Evolutionary conservation across 2,888 invertebrate genomes (phyloP).

Genomic region (Ectropis crepuscularia): DNA sequence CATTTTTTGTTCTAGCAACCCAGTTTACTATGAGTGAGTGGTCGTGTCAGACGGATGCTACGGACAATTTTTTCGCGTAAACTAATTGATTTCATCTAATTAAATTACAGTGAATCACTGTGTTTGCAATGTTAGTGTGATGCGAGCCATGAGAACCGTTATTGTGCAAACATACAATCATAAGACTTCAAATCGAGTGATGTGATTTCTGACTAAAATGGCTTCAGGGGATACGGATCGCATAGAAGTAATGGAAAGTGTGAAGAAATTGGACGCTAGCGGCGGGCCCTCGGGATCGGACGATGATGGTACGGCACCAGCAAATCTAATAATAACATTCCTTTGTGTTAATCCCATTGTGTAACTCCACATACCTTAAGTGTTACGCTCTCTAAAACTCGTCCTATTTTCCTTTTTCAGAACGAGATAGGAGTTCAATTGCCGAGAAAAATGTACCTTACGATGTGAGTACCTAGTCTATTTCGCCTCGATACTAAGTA

Average conservation of each 20-base stretch:
- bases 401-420: slow-evolving; percentile 72
- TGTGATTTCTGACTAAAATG: slow-evolving; percentile 86
- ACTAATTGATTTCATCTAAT: slow-evolving; percentile 82
- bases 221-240: slow-evolving; percentile 94
- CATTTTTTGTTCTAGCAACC: slow-evolving; percentile 59
- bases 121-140: slow-evolving; percentile 74
- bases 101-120: slow-evolving; percentile 81
- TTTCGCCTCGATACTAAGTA: slow-evolving; percentile 34
- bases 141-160: slow-evolving; percentile 78
- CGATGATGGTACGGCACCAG: slow-evolving; percentile 82
- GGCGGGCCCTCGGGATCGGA: slow-evolving; percentile 85
- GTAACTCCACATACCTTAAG: slow-evolving; percentile 47
- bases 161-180: slow-evolving; percentile 65
- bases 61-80: slow-evolving; percentile 77
- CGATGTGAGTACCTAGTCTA: slow-evolving; percentile 82
- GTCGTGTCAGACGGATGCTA: slow-evolving; percentile 80
- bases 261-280: slow-evolving; percentile 85
- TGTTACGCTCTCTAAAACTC: slow-evolving; percentile 58
- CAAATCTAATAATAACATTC: slow-evolving; percentile 69
- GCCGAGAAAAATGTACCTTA: slow-evolving; percentile 86
- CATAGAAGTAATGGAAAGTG: slow-evolving; percentile 90
- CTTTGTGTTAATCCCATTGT: slow-evolving; percentile 59
- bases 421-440: slow-evolving; percentile 85
- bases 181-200: slow-evolving; percentile 78
- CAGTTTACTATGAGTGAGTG: slow-evolving; percentile 76